Percentiles rank a stretch among this genome's conserved stretches.
phyloP scores from a whole-genome alignment of 1,140 invertebrate species.

The Zeugodacus cucurbitae region DNA sequence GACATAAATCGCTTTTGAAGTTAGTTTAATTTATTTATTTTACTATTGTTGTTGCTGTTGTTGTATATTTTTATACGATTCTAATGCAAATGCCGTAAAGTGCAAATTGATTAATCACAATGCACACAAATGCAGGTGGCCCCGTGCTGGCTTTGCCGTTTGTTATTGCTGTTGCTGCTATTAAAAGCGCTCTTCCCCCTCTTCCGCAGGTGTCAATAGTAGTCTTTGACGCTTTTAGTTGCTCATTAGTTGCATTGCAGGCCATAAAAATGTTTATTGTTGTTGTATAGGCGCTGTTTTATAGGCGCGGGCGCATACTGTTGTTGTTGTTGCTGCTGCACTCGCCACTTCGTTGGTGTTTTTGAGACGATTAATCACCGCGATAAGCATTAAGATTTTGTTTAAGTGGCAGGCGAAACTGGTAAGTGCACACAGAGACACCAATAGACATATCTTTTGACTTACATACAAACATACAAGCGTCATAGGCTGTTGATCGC shows the following conservation, averaged over 20 bases:
- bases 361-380: not conserved
- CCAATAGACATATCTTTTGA: no score
- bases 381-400: not conserved
- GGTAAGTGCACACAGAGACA: not conserved
- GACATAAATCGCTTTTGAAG: not conserved
- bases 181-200: not conserved
- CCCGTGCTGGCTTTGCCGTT: not conserved
- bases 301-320: not conserved
- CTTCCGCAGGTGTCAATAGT: not conserved
- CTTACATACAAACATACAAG: not conserved
- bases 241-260: constrained; percentile 22
- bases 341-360: not conserved
- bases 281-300: not conserved
- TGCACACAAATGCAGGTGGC: not conserved
- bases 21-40: not conserved
- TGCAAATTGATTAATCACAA: not conserved
- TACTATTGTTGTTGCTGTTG: not conserved
- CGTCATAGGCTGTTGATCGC: not conserved
- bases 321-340: not conserved
- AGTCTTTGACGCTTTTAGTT: constrained; percentile 2
- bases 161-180: not conserved
- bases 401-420: constrained; percentile 16
- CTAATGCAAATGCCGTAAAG: constrained; percentile 16
- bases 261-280: not conserved
- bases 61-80: not conserved